A percentile compares a stretch with the other conserved stretches of the same genome.
Evolutionary conservation across 2,888 invertebrate species (phyloP).

Genomic region (Cantharis nigra): DNA sequence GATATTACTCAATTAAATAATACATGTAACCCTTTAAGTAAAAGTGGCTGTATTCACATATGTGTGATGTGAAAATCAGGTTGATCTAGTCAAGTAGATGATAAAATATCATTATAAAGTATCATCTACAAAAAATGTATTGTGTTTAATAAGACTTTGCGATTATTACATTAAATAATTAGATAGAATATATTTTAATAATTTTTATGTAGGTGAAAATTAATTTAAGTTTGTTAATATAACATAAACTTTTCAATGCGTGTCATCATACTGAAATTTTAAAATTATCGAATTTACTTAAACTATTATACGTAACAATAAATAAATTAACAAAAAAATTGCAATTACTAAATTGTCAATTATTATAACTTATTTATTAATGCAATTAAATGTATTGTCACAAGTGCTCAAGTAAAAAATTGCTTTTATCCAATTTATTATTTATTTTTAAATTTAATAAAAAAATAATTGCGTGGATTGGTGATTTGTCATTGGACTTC

Average conservation of each 20-base stretch:
- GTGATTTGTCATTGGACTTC: background rate
- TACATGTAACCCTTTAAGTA: background rate
- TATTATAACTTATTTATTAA: background rate
- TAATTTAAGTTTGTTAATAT: background rate
- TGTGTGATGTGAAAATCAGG: slow-evolving; percentile 27
- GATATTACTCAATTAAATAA: slow-evolving; percentile 1
- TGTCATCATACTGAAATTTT: background rate
- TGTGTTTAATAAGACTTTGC: slow-evolving; percentile 7
- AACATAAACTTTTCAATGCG: background rate
- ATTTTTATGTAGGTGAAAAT: background rate
- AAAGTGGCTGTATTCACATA: slow-evolving; percentile 20
- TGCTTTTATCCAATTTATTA: background rate
- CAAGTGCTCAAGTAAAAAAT: background rate
- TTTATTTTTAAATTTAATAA: background rate
- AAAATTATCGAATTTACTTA: background rate
- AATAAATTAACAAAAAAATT: background rate
- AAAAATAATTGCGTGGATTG: background rate
- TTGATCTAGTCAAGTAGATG: slow-evolving; percentile 28
- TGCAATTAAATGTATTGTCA: background rate
- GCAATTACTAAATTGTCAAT: background rate
- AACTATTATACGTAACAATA: background rate
- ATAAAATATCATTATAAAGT: slow-evolving; percentile 13
- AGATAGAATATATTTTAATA: background rate
- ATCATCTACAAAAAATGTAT: slow-evolving; percentile 2
- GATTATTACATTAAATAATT: slow-evolving; percentile 7